Evolutionary conservation across 2,888 invertebrate genomes (phyloP), one percentile per base, ranked within the genome.

Genomic region (Pecten maximus): DNA sequence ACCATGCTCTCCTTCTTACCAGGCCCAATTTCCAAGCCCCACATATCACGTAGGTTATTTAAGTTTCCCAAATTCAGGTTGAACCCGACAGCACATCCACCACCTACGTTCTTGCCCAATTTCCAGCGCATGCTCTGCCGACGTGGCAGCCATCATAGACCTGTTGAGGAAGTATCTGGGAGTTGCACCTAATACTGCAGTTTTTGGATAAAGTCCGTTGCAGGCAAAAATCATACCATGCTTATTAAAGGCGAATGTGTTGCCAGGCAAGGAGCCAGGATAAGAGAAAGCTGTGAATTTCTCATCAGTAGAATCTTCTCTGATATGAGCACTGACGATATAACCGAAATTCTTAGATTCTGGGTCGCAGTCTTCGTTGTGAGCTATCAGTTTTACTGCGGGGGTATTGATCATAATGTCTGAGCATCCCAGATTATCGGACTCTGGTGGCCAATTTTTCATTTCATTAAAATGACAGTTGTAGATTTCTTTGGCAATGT

Each of bases 321-420:
- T 91, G 35, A 92, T 92, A 15, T 91, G 88, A 4, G 90, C 93
- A 39, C 87, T 91, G n/a, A 92, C 91, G 15, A 93, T 87, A 88
- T 93, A 94, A 28, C 92, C 92, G 88, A 89, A 91, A 16, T 89
- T 88, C 54, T 91, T 91, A 23, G 92, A 91, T 40, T 88, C 39
- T 10, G 93, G 93, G 74, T 93, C 91, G 40, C 91, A 91, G 91
- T 94, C 94, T 91, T 94, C 92, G 19, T 91, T 91, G 88, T 91
- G 91, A 0, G 89, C 91, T 12, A 91, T 35, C 23, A 90, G 60
- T 50, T 89, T 88, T n/a, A 89, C 48, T n/a, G 88, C 90, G 0
- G 92, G 92, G 0, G 39, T 88, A 89, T 93, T 93, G 28, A 92
- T 48, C 44, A 93, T 91, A 6, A 93, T 90, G 50, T 92, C 92